These are phyloP conservation scores for Amphiura filiformis DNA, from an alignment of 35 echinoderm and acorn worm genomes.

Conservation along the genomic window DNA sequence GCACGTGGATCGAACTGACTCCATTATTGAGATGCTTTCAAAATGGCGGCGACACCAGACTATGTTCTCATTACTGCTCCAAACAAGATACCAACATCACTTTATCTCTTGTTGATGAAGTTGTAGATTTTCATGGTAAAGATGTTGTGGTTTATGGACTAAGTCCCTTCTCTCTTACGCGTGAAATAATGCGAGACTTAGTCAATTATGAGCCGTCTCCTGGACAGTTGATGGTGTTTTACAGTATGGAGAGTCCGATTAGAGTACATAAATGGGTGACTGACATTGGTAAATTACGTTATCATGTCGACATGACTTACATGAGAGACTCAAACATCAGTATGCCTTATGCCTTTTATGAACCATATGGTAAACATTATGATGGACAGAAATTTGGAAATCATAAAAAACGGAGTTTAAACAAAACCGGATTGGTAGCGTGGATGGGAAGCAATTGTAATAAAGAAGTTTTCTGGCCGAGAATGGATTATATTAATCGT, in stretches of 20 bases:
- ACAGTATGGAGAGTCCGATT: slow-evolving; percentile 68
- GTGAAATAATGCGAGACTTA: slow-evolving; percentile 31
- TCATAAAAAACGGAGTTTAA: not conserved
- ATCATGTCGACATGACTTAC: slow-evolving; percentile 79
- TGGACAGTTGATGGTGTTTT: slow-evolving; percentile 49
- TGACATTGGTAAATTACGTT: slow-evolving; percentile 6
- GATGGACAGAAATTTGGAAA: not conserved
- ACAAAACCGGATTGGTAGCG: slow-evolving; percentile 26
- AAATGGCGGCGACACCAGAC: not conserved
- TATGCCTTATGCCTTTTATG: slow-evolving; percentile 58
- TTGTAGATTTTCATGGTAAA: slow-evolving; percentile 16
- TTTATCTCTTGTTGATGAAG: slow-evolving; percentile 18
- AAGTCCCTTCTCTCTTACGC: slow-evolving; percentile 43
- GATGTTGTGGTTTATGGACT: slow-evolving; percentile 70
- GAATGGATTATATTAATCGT: slow-evolving; percentile 33
- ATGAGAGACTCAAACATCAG: slow-evolving; percentile 38
- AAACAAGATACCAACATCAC: slow-evolving; percentile 14
- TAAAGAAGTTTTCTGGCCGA: slow-evolving; percentile 41
- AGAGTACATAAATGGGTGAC: slow-evolving; percentile 62
- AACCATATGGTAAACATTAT: not conserved
- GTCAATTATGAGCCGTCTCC: slow-evolving; percentile 7
- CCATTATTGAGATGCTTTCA: slow-evolving; percentile 7
- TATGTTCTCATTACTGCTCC: slow-evolving; percentile 46
- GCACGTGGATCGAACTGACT: slow-evolving; percentile 57
- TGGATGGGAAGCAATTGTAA: slow-evolving; percentile 68